Base-by-base conservation (phyloP, 2,888 invertebrate genomes). In the Philereme vetulata region DNA sequence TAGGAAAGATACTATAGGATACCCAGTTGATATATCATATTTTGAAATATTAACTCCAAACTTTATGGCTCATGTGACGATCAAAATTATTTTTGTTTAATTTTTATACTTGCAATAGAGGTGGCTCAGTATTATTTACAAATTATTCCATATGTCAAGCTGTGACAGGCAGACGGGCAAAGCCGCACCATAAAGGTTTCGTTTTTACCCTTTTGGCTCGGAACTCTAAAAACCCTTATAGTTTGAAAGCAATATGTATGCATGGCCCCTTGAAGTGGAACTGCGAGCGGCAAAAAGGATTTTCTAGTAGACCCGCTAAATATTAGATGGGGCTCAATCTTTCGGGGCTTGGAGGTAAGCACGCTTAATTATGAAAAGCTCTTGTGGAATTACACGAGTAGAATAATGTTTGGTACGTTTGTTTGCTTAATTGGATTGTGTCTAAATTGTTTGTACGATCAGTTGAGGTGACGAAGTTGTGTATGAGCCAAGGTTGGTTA, bases 271-370 rank as follows among this genome's bases (percentile, higher is more conserved):
- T 55, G 45, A 64, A 68, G 66, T 62, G 60, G 85, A 88, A 87
- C 85, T 86, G 87, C 86, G 88, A 84, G 81, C 80, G 82, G 80
- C 85, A 86, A 88, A 89, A 90, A 88, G 88, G 89, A 87, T 90
- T 88, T 87, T 81, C 86, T 81, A 84, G 80, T 78, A 83, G 82
- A 82, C 86, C 86, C 85, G 52, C 72, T 90, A 85, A 84, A 88
- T 89, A 86, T 88, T 88, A 85, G 81, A 87, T 88, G 81, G 72
- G 64, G 70, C 80, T 80, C 85, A 85, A 88, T 88, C 85, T 85
- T 82, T 80, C 76, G 81, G 77, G 72, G 70, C 77, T 70, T 73
- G 64, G 75, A 83, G 81, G 84, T 77, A 82, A 77, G 77, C 76
- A 77, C 76, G 76, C 72, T 88, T 86, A 86, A 87, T 88, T 85